phyloP scores from a whole-genome alignment of 2,797 vertebrate species.

The Coranthus polyacanthus region DNA sequence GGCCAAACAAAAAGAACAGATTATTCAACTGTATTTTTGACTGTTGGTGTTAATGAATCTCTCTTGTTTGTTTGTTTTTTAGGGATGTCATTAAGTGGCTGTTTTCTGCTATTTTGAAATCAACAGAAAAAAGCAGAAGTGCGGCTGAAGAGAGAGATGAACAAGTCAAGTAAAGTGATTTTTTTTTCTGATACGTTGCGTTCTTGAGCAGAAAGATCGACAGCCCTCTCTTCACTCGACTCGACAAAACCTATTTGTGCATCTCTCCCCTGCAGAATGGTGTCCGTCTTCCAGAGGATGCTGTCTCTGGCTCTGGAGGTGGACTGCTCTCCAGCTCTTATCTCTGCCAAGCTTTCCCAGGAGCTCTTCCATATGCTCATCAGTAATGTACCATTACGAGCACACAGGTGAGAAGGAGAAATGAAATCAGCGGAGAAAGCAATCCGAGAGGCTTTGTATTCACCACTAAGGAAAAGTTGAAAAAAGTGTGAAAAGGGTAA shows the following conservation, averaged over 20 bases:
- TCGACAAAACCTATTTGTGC: neutral
- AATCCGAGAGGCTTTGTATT: constrained; percentile 1
- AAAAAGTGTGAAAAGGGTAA: neutral
- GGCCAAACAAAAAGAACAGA: neutral
- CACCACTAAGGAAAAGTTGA: neutral
- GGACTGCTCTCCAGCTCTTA: constrained; percentile 89
- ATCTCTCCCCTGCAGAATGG: constrained; percentile 74
- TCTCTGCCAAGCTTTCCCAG: constrained; percentile 89
- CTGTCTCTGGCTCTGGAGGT: constrained; percentile 92
- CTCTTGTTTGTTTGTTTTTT: constrained; percentile 12
- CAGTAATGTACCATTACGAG: constrained; percentile 75
- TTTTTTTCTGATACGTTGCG: neutral
- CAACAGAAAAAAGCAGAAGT: constrained; percentile 54
- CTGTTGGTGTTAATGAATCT: neutral
- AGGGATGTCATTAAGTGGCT: constrained; percentile 94
- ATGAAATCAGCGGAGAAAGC: neutral
- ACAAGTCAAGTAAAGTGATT: constrained; percentile 71
- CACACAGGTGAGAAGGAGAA: constrained; percentile 70
- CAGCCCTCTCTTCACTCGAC: neutral
- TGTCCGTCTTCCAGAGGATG: constrained; percentile 92
- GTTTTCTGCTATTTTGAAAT: constrained; percentile 83
- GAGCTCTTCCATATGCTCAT: constrained; percentile 88
- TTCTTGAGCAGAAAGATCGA: neutral
- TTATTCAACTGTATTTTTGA: neutral
- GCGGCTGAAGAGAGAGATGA: constrained; percentile 67